A percentile compares a stretch with the other conserved stretches of the same genome.
These are phyloP conservation scores for Micropterix aruncella DNA, from an alignment of 2,888 invertebrate species.

Conservation along the genomic window DNA sequence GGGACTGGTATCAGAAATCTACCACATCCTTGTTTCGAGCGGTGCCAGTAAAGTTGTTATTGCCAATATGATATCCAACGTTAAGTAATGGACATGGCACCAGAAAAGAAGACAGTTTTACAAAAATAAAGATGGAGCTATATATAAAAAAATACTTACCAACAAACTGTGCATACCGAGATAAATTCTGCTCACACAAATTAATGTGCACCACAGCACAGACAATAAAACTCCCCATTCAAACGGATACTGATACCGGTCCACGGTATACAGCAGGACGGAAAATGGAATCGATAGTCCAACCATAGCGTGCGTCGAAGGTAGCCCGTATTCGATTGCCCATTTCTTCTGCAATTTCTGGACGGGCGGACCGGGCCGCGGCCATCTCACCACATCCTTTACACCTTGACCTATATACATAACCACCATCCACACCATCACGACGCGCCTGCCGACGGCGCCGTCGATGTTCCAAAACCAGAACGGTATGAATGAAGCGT, in stretches of 20 bases:
- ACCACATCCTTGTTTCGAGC: no score
- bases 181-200: constrained; percentile 76
- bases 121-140: no score
- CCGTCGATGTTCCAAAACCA: constrained; percentile 93
- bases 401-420: constrained; percentile 85
- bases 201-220: constrained; percentile 55
- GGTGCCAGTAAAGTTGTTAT: no score
- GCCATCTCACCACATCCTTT: constrained; percentile 80
- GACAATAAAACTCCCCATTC: constrained; percentile 44
- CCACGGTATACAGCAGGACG: constrained; percentile 63
- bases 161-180: constrained; percentile 88
- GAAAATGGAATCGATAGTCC: constrained; percentile 80
- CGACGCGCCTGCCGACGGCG: constrained; percentile 68
- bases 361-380: constrained; percentile 75
- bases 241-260: constrained; percentile 61
- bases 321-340: constrained; percentile 89
- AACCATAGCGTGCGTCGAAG: constrained; percentile 89
- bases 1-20: no score
- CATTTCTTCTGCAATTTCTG: constrained; percentile 75
- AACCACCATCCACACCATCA: constrained; percentile 67
- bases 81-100: no score
- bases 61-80: no score
- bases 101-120: no score
- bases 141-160: constrained; percentile 36
- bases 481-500: constrained; percentile 81